Base-by-base conservation (phyloP, 2,888 invertebrate species). In the Temnothorax unifasciatus region DNA sequence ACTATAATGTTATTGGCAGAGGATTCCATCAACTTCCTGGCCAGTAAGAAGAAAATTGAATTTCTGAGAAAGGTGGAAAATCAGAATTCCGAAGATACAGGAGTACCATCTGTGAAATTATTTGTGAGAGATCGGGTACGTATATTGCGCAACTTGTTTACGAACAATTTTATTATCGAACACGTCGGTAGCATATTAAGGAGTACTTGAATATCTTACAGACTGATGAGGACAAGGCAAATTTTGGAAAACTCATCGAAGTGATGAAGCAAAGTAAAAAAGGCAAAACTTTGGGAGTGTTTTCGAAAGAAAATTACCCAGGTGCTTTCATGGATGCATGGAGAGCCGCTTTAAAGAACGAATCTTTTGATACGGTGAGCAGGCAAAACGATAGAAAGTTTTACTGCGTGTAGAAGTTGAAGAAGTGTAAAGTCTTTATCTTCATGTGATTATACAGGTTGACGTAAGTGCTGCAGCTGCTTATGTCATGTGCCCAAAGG, bases 1-100 rank as follows among this genome's bases (percentile, higher is more conserved):
- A 99, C 99, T 0, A 97, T 99, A 81, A 98, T 99, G 95, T 97
- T 99, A 9, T 96, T 99, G 87, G 97, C 98, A 59, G 97, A 98
- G 90, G 97, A 97, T 64, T 96, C 97, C 57, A 97, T 99, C 87
- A 97, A 97, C 93, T 98, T 99, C 93, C 96, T 99, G 83, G 98
- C 99, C 1, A 99, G 99, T 93, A 99, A 99, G 95, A 99, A 99
- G 96, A 99, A 99, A 95, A 98, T 99, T 87, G 99, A 99, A 92
- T 99, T 99, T 95, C 95, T 99, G 74, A 97, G 98, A 92, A 98
- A 98, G 94, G 97, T 98, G 63, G 98, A 99, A 94, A 97, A 96
- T 93, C 96, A 96, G 29, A 98, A 97, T 94, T 71, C 88, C 0
- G 98, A 98, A 91, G 98, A 98, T 90, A 96, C 96, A 85, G 97